Evolutionary conservation across 2,888 invertebrate genomes (phyloP).

Genomic region (Acleris literana): DNA sequence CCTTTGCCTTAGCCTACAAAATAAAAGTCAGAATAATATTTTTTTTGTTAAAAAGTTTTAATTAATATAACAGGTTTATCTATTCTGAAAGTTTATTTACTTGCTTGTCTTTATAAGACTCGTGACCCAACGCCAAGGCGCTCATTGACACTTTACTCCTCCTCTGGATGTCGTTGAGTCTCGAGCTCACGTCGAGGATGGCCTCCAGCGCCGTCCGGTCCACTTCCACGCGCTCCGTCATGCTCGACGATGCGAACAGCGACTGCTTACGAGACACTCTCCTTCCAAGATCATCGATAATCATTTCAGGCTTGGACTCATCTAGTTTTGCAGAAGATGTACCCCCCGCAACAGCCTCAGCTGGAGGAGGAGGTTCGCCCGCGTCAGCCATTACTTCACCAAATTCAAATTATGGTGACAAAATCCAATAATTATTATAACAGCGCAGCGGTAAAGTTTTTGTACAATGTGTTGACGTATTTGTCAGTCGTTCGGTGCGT

Average conservation of each 20-base stretch:
- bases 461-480: slow-evolving; percentile 10
- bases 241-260: slow-evolving; percentile 38
- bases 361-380: slow-evolving; percentile 45
- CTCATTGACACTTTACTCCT: slow-evolving; percentile 74
- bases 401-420: slow-evolving; percentile 37
- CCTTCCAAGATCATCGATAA: slow-evolving; percentile 49
- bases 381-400: slow-evolving; percentile 51
- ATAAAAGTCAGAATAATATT: slow-evolving; percentile 38
- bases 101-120: slow-evolving; percentile 80
- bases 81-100: slow-evolving; percentile 63
- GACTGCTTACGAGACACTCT: slow-evolving; percentile 51
- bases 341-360: slow-evolving; percentile 37
- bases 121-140: slow-evolving; percentile 68
- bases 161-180: slow-evolving; percentile 66
- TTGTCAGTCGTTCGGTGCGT: slow-evolving; percentile 13
- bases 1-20: slow-evolving; percentile 85
- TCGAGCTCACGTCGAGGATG: slow-evolving; percentile 70
- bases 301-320: slow-evolving; percentile 50
- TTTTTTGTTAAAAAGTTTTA: slow-evolving; percentile 51
- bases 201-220: slow-evolving; percentile 72
- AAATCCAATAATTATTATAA: slow-evolving; percentile 36
- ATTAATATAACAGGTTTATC: slow-evolving; percentile 39
- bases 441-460: slow-evolving; percentile 6
- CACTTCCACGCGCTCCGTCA: slow-evolving; percentile 55
- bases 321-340: slow-evolving; percentile 41